phyloP scores from a whole-genome alignment of 2,797 vertebrate species.

The Lindbergichthys nudifrons region DNA sequence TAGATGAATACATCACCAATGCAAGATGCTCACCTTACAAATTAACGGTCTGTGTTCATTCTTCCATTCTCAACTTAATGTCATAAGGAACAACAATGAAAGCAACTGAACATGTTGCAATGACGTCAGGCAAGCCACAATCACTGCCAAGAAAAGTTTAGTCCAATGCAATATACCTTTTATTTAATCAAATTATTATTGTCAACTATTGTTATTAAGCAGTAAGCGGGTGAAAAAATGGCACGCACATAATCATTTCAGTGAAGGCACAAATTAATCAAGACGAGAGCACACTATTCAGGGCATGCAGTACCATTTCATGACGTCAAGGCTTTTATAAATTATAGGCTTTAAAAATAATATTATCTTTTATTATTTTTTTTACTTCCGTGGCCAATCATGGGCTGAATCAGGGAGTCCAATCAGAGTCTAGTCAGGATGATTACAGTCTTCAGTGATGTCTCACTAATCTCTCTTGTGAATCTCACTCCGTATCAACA shows the following conservation, averaged over 20 bases:
- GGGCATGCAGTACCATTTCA: not conserved
- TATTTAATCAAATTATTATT: not conserved
- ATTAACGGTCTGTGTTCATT: not conserved
- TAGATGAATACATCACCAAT: not conserved
- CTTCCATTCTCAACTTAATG: not conserved
- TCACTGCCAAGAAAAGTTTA: not conserved
- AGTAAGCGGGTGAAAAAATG: not conserved
- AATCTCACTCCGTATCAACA: slow-evolving; percentile 52
- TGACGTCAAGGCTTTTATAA: slow-evolving; percentile 13
- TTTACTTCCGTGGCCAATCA: not conserved
- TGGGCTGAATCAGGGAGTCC: slow-evolving; percentile 2
- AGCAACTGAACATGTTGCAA: not conserved
- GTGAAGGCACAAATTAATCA: not conserved
- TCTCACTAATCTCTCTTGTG: slow-evolving; percentile 31
- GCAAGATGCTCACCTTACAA: not conserved
- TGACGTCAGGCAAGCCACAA: not conserved
- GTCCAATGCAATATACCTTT: not conserved
- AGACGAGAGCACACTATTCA: not conserved
- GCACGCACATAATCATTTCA: not conserved
- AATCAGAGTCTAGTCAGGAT: slow-evolving; percentile 33
- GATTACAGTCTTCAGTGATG: slow-evolving; percentile 33
- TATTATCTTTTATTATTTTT: not conserved
- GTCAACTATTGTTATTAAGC: not conserved
- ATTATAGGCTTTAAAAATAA: not conserved
- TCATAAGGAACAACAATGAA: not conserved